Conservation (phyloP, 1,140 invertebrate species). For the Ostrea edulis region DNA sequence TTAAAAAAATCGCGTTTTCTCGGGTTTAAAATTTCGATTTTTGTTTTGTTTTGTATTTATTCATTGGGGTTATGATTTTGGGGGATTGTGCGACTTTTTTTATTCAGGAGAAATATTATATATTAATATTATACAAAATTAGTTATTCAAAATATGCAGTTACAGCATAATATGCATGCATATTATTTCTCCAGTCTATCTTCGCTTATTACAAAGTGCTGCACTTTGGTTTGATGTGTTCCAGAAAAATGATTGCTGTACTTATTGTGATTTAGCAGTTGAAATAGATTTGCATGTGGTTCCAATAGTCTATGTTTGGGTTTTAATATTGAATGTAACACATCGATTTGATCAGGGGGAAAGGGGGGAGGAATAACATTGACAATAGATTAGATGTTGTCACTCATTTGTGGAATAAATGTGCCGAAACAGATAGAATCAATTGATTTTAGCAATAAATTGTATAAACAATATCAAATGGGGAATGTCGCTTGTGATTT, state of each 20-base stretch:
- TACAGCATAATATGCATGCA: no score
- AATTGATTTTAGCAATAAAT: background rate
- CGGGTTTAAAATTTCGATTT: no score
- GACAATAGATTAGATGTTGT: conserved; percentile 2
- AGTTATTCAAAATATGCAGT: no score
- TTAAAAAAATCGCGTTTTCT: no score
- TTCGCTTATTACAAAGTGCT: background rate
- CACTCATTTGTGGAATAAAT: conserved; percentile 14
- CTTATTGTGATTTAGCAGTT: background rate
- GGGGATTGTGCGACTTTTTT: no score
- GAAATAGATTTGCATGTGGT: background rate
- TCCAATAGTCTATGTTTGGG: background rate
- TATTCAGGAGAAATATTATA: no score
- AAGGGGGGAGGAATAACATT: background rate
- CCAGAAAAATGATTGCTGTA: background rate
- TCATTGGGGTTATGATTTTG: no score
- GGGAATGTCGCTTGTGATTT: background rate
- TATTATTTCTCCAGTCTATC: background rate
- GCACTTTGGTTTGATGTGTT: background rate
- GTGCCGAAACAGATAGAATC: background rate
- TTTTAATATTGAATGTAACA: background rate
- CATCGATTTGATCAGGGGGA: conserved; percentile 7
- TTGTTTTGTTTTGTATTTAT: no score
- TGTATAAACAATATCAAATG: background rate
- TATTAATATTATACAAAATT: no score